These are phyloP conservation scores for Pteromalus puparum DNA, from an alignment of 1,140 invertebrate genomes.

Conservation along the genomic window DNA sequence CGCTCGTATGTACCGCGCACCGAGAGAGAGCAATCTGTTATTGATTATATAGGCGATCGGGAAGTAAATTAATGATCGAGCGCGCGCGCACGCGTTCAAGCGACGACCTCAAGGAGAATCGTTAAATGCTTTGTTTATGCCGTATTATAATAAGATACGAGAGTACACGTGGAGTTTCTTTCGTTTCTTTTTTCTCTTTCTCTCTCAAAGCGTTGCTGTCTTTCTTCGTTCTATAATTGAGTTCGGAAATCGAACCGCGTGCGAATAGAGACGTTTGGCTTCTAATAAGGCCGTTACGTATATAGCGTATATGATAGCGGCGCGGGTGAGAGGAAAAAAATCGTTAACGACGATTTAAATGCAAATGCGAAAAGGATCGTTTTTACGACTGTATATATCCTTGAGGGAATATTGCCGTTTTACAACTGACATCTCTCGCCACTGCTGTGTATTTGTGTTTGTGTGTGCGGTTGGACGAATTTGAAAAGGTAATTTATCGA, in stretches of 20 bases:
- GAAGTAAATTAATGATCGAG: slow-evolving; percentile 38
- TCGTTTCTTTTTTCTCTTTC: too few species aligned
- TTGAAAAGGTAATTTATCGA: slow-evolving; percentile 12
- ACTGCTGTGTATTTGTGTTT: background rate
- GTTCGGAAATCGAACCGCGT: background rate
- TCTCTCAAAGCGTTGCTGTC: too few species aligned
- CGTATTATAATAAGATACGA: slow-evolving; percentile 12
- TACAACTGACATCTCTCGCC: background rate
- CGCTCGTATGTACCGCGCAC: background rate
- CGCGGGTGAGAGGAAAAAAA: background rate
- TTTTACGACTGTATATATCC: slow-evolving; percentile 32
- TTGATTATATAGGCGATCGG: slow-evolving; percentile 35
- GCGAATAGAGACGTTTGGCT: slow-evolving; percentile 22
- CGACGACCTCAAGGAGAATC: background rate
- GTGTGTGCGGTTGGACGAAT: background rate
- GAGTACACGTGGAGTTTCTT: background rate
- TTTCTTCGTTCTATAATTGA: background rate
- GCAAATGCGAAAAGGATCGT: slow-evolving; percentile 37
- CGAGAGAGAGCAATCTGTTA: slow-evolving; percentile 33
- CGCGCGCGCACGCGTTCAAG: background rate
- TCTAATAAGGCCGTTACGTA: slow-evolving; percentile 30
- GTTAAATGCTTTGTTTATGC: slow-evolving; percentile 39
- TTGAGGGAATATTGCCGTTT: slow-evolving; percentile 18
- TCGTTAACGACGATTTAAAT: slow-evolving; percentile 34
- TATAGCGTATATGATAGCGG: background rate